Evolutionary conservation across 2,888 invertebrate genomes (phyloP).

Genomic region (Protophormia terraenovae): DNA sequence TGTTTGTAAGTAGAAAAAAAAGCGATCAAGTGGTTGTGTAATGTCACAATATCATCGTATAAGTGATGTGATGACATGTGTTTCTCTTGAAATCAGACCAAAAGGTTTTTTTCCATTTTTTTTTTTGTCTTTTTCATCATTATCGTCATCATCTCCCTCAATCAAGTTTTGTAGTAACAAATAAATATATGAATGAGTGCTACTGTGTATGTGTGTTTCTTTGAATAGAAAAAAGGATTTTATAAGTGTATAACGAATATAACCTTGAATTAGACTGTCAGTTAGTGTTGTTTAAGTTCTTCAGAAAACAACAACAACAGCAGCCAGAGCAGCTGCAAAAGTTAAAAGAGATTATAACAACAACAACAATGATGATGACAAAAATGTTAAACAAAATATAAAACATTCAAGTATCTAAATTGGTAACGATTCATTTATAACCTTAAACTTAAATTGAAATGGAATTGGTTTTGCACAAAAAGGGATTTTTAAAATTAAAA

Average conservation of each 20-base stretch:
- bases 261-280: constrained; percentile 60
- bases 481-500: too few relatives aligned
- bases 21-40: constrained; percentile 75
- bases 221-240: neutral
- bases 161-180: neutral
- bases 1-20: constrained; percentile 54
- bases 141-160: neutral
- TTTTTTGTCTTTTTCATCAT: neutral
- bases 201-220: neutral
- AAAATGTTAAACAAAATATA: neutral
- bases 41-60: constrained; percentile 71
- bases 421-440: neutral
- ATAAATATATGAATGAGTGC: neutral
- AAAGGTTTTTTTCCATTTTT: constrained; percentile 19
- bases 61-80: constrained; percentile 74
- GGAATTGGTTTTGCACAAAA: neutral
- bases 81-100: constrained; percentile 63
- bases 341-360: neutral
- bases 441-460: neutral
- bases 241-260: neutral
- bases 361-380: neutral
- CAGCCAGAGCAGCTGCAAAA: neutral
- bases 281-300: constrained; percentile 34
- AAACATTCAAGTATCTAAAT: constrained; percentile 28
- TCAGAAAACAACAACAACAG: constrained; percentile 18